phyloP scores from a whole-genome alignment of 2,113 vertebrate species.

The Pteruthius melanotis region DNA sequence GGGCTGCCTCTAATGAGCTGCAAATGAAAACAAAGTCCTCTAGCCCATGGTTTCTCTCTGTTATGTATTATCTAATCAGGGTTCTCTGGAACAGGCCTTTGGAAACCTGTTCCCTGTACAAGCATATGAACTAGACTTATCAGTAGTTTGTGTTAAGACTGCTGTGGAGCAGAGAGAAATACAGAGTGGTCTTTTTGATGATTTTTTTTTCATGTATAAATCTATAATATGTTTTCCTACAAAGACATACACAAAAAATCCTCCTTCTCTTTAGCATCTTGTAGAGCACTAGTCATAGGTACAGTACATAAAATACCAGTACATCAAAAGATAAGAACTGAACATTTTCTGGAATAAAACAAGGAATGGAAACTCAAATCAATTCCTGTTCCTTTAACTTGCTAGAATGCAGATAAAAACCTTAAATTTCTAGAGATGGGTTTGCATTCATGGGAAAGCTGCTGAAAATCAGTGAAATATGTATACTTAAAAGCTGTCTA shows the following conservation, averaged over 20 bases:
- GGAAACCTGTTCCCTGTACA: not conserved
- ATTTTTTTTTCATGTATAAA: not conserved
- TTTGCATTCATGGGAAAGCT: not conserved
- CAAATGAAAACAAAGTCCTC: conserved; percentile 50
- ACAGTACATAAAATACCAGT: not conserved
- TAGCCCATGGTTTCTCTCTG: not conserved
- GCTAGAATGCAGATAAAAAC: not conserved
- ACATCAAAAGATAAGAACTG: not conserved
- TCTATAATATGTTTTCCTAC: not conserved
- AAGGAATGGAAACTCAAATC: not conserved
- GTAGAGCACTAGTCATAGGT: not conserved
- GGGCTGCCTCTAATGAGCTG: conserved; percentile 16
- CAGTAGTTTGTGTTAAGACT: not conserved
- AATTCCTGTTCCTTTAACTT: not conserved
- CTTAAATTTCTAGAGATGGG: not conserved
- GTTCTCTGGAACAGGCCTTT: not conserved
- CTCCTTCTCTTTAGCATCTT: not conserved
- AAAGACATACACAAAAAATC: accelerated
- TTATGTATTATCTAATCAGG: conserved; percentile 22
- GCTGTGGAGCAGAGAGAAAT: not conserved
- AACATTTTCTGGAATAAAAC: not conserved
- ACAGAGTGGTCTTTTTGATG: not conserved
- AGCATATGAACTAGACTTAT: not conserved
- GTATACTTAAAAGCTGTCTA: not conserved
- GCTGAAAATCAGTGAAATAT: not conserved